phyloP scores from a whole-genome alignment of 2,113 vertebrate species.

The Brachypteracias leptosomus region DNA sequence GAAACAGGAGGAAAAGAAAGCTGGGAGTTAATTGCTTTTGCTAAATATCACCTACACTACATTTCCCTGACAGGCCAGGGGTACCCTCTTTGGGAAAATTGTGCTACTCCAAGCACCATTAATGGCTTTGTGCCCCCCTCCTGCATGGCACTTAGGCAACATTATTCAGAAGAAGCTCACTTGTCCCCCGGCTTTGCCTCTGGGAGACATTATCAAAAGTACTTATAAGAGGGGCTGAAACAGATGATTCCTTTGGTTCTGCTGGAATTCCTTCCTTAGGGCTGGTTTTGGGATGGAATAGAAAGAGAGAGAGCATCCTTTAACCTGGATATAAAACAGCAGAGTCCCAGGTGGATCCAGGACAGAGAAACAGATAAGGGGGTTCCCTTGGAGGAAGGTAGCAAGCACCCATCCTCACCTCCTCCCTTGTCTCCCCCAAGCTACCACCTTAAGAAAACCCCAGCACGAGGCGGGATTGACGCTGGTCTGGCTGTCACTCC shows the following conservation, averaged over 20 bases:
- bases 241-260: neutral
- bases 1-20: neutral
- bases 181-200: neutral
- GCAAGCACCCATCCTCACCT: neutral
- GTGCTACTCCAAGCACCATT: neutral
- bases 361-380: neutral
- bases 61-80: neutral
- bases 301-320: neutral
- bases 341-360: neutral
- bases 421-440: neutral
- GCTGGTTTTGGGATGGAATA: neutral
- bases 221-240: neutral
- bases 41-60: neutral
- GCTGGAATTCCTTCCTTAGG: neutral
- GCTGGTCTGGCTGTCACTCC: neutral
- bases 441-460: conserved; percentile 17
- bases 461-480: neutral
- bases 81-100: neutral
- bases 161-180: neutral
- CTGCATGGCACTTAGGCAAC: neutral
- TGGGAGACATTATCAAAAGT: neutral
- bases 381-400: neutral
- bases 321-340: neutral
- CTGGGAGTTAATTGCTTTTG: neutral
- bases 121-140: neutral